Evolutionary conservation across 2,888 invertebrate genomes (phyloP), one percentile per base, ranked within the genome.

Genomic region (Eupsilia transversa): DNA sequence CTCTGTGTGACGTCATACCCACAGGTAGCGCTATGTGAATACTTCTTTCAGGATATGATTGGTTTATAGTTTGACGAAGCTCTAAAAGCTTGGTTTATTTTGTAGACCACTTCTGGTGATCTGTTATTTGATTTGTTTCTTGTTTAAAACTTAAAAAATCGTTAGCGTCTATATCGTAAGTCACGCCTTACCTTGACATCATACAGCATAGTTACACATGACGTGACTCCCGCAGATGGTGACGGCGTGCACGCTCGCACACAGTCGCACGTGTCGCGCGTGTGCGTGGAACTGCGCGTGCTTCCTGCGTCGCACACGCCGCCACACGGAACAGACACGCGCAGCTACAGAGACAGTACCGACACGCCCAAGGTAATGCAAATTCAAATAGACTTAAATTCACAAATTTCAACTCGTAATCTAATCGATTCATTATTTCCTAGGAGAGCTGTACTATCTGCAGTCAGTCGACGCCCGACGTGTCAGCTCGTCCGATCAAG

Each of bases 221-320:
- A 9, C 20, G 52, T 66, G 17, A 10, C 2, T 60, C 12, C n/a
- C 17, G 17, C 54, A 61, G 77, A 65, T 6, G 46, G 61, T 56
- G 65, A 46, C 35, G 33, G 59, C 12, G 38, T 61, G 23, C 60
- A 88, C 81, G 63, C 84, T 1, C 84, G 85, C 56, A 61, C 86
- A 68, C 92, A 91, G 5, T 92, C 93, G 67, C 94, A 94, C 88
- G 90, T 91, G 88, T 96, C 97, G 1, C 93, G 96, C 43, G 97
- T 97, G 6, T 97, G 97, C 87, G 96, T 97, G 27, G 97, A 97
- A 86, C 91, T 97, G 9, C 97, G 97, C 2, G 93, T 93, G 4
- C 86, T 93, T 9, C 65, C 65, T 0, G 54, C n/a, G 54, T 17
- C 52, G 0, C 65, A n/a, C 3, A 20, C 52, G 14, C 63, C 73